Evolutionary conservation across 2,888 invertebrate species (phyloP).

Genomic region (Drosophila glabriapex): DNA sequence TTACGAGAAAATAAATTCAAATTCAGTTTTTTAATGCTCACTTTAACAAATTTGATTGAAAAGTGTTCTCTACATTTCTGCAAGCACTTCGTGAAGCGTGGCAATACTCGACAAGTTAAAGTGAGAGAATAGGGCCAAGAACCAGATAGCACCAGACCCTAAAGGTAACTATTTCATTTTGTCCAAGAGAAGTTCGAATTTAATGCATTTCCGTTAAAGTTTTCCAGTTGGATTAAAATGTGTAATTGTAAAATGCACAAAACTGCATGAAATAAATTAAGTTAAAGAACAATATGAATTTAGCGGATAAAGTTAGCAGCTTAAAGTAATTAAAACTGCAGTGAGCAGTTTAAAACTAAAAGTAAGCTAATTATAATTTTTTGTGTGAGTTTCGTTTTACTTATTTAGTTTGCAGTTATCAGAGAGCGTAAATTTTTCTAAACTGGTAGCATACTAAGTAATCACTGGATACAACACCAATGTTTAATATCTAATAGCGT

Average conservation of each 20-base stretch:
- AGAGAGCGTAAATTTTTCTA: slow-evolving; percentile 59
- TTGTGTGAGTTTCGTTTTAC: slow-evolving; percentile 14
- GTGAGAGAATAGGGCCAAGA: neutral
- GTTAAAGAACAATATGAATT: slow-evolving; percentile 9
- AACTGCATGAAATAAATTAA: neutral
- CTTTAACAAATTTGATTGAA: neutral
- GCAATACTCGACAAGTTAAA: neutral
- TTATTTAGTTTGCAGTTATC: slow-evolving; percentile 40
- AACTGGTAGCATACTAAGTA: slow-evolving; percentile 48
- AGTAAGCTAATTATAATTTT: slow-evolving; percentile 17
- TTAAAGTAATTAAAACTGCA: slow-evolving; percentile 16
- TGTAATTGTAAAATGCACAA: slow-evolving; percentile 9
- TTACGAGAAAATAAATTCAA: neutral
- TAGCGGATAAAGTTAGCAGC: slow-evolving; percentile 16
- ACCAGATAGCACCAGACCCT: neutral
- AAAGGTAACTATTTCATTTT: neutral
- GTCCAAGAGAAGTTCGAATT: neutral
- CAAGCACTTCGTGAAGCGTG: neutral
- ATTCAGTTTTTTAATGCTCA: neutral
- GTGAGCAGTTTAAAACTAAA: slow-evolving; percentile 12
- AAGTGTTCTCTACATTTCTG: neutral
- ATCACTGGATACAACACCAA: slow-evolving; percentile 60
- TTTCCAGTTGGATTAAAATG: neutral
- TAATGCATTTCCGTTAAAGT: neutral
- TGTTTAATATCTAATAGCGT: slow-evolving; percentile 18